Evolutionary conservation across 2,113 vertebrate genomes (phyloP).

Genomic region (Hirundichthys speculiger): DNA sequence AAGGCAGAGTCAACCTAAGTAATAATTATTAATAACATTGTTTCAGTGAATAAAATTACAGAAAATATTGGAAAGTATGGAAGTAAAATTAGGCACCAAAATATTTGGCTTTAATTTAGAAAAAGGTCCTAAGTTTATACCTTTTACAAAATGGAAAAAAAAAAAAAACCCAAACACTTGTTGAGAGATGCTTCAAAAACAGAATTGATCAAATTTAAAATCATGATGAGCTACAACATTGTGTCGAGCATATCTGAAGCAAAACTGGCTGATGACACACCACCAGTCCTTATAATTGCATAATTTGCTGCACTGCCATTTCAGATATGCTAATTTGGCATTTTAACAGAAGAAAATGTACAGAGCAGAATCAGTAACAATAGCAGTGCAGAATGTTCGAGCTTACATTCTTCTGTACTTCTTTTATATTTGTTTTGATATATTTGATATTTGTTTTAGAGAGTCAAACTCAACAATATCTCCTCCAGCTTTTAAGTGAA

Average conservation of each 20-base stretch:
- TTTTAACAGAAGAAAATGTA: conserved; percentile 54
- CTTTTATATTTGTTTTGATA: neutral
- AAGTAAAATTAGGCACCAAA: no score
- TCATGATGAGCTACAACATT: conserved; percentile 2
- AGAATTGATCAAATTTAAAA: neutral
- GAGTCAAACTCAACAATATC: neutral
- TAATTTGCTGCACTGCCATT: conserved; percentile 38
- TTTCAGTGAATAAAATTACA: no score
- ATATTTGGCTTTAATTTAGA: no score
- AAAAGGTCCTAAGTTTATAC: no score
- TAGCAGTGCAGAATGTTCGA: conserved; percentile 31
- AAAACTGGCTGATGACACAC: conserved; percentile 29
- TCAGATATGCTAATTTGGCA: conserved; percentile 72
- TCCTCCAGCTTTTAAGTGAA: no score
- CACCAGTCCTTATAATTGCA: conserved; percentile 26
- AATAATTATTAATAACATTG: no score
- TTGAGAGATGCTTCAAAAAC: neutral
- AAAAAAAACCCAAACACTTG: no score
- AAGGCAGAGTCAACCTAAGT: no score
- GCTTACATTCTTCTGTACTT: conserved; percentile 15
- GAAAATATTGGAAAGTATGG: no score
- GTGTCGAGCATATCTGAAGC: conserved; percentile 4
- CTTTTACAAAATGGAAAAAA: no score
- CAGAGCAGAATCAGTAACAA: conserved; percentile 54
- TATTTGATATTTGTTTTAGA: neutral